phyloP scores from a whole-genome alignment of 1,140 invertebrate genomes.

The Antheraea pernyi region DNA sequence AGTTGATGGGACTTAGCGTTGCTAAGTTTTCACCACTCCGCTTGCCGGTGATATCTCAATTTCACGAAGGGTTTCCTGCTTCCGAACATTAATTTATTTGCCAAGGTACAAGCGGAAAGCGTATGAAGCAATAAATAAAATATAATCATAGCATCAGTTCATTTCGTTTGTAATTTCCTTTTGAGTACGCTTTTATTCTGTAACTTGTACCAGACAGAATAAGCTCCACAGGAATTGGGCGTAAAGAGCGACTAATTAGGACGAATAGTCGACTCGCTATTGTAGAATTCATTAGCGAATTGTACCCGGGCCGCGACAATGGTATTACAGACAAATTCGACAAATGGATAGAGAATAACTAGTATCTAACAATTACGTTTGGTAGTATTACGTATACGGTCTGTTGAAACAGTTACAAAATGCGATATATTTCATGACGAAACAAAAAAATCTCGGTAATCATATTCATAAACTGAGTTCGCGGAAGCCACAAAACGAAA shows the following conservation, averaged over 20 bases:
- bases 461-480: slow-evolving; percentile 69
- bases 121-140: background rate
- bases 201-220: slow-evolving; percentile 31
- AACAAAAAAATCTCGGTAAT: slow-evolving; percentile 63
- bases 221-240: slow-evolving; percentile 41
- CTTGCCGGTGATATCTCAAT: slow-evolving; percentile 57
- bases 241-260: slow-evolving; percentile 51
- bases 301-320: slow-evolving; percentile 27
- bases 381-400: slow-evolving; percentile 34
- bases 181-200: slow-evolving; percentile 24
- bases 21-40: slow-evolving; percentile 68
- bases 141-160: background rate
- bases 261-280: slow-evolving; percentile 44
- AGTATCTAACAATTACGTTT: slow-evolving; percentile 6
- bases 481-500: slow-evolving; percentile 76
- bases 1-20: slow-evolving; percentile 65
- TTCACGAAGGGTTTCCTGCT: slow-evolving; percentile 58
- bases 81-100: slow-evolving; percentile 49
- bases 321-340: slow-evolving; percentile 39
- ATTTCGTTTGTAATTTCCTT: background rate
- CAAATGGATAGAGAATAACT: slow-evolving; percentile 26
- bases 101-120: slow-evolving; percentile 36
- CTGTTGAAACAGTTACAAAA: background rate
- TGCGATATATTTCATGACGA: slow-evolving; percentile 3
- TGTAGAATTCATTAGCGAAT: slow-evolving; percentile 51